Conservation (phyloP, 2,113 vertebrate species). For the Toxotes jaculatrix region DNA sequence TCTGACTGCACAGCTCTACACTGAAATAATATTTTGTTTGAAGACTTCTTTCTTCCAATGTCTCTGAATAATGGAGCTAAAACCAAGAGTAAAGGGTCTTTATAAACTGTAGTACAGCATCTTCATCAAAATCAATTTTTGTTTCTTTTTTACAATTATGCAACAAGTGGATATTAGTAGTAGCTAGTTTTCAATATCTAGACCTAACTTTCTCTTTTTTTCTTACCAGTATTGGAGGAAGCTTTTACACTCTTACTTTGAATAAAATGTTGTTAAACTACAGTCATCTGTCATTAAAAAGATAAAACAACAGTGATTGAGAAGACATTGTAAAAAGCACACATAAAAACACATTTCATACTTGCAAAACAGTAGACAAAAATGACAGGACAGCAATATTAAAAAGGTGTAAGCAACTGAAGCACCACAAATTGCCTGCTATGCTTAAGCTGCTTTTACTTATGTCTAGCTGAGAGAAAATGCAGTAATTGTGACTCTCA, state of each 20-base stretch:
- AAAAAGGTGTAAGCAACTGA: conserved; percentile 27
- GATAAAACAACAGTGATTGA: conserved; percentile 35
- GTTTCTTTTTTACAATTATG: background rate
- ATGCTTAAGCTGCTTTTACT: conserved; percentile 3
- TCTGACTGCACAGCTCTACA: background rate
- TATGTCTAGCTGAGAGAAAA: background rate
- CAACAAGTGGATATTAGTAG: background rate
- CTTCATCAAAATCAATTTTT: background rate
- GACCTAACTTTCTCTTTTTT: background rate
- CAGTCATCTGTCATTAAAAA: conserved; percentile 15
- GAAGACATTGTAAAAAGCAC: conserved; percentile 41
- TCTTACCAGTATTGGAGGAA: conserved; percentile 7
- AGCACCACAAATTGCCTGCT: conserved; percentile 37
- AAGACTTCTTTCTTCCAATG: background rate
- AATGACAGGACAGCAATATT: conserved; percentile 51
- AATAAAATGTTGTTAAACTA: conserved; percentile 9
- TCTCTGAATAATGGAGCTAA: background rate
- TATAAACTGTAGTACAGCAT: background rate
- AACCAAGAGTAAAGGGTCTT: background rate
- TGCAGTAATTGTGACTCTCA: background rate
- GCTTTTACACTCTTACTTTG: background rate
- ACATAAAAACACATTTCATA: conserved; percentile 51
- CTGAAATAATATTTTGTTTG: background rate
- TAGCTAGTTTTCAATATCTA: background rate
- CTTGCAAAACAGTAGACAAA: conserved; percentile 40